A percentile compares a stretch with the other conserved stretches of the same genome.
Evolutionary conservation across 2,888 invertebrate genomes (phyloP).

Genomic region (Helicoverpa assulta): DNA sequence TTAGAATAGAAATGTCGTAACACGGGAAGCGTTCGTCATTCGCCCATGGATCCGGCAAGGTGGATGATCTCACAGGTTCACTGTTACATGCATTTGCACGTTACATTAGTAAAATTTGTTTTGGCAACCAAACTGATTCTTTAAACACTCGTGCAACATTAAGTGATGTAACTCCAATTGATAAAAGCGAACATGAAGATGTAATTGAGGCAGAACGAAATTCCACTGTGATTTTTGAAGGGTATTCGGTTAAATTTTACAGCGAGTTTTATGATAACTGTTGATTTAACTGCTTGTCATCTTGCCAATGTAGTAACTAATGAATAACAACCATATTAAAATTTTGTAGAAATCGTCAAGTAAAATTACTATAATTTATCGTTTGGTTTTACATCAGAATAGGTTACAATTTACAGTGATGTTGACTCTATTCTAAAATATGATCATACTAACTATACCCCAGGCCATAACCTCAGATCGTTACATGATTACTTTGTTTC

Average conservation of each 20-base stretch:
- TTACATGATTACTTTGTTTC: too few relatives aligned
- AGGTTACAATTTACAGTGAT: neutral
- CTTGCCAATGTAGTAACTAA: slow-evolving; percentile 29
- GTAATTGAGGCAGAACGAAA: slow-evolving; percentile 2
- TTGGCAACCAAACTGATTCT: slow-evolving; percentile 64
- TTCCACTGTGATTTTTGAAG: slow-evolving; percentile 20
- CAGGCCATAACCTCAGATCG: too few relatives aligned
- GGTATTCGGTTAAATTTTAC: slow-evolving; percentile 9
- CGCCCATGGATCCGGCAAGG: slow-evolving; percentile 72
- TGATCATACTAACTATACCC: too few relatives aligned
- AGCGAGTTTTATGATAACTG: slow-evolving; percentile 18
- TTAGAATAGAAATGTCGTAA: slow-evolving; percentile 67
- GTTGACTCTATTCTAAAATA: too few relatives aligned
- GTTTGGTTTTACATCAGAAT: neutral
- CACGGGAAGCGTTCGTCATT: slow-evolving; percentile 71
- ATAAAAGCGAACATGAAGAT: slow-evolving; percentile 32
- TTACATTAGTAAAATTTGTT: slow-evolving; percentile 77
- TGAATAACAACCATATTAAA: slow-evolving; percentile 15
- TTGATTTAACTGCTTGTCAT: slow-evolving; percentile 26
- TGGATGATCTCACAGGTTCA: slow-evolving; percentile 81
- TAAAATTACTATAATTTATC: neutral
- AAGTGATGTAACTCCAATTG: slow-evolving; percentile 50
- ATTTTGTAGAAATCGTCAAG: slow-evolving; percentile 5
- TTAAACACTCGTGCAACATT: slow-evolving; percentile 51
- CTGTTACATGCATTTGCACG: slow-evolving; percentile 72